Evolutionary conservation across 2,797 vertebrate species (phyloP).

Genomic region (Sebastes itinus): DNA sequence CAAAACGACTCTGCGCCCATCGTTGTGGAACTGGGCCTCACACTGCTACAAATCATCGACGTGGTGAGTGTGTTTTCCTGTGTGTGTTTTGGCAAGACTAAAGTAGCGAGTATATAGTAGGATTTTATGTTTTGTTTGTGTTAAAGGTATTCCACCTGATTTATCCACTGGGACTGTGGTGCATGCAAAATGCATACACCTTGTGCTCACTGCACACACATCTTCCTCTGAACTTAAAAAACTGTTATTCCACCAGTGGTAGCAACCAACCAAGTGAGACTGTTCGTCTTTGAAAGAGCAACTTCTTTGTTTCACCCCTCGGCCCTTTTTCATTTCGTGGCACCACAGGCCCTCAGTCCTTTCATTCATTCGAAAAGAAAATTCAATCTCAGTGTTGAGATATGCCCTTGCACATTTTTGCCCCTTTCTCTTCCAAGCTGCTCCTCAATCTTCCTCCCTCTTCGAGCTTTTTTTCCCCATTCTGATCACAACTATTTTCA

Average conservation of each 20-base stretch:
- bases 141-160: background rate
- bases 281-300: constrained; percentile 21
- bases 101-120: background rate
- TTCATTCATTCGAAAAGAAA: background rate
- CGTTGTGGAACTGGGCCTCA: constrained; percentile 88
- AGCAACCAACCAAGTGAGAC: constrained; percentile 5
- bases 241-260: constrained; percentile 10
- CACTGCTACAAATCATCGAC: constrained; percentile 92
- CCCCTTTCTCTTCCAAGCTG: background rate
- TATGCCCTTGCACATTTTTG: background rate
- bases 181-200: constrained; percentile 3
- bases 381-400: constrained; percentile 4
- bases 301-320: background rate
- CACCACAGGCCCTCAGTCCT: background rate
- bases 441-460: background rate
- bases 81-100: background rate
- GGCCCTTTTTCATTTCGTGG: background rate
- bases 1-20: constrained; percentile 89
- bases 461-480: background rate
- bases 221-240: constrained; percentile 19
- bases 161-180: constrained; percentile 1
- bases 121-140: constrained; percentile 1
- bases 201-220: background rate
- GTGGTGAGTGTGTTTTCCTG: constrained; percentile 81
- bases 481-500: background rate